A percentile compares a stretch with the other conserved stretches of the same genome.
phyloP scores from a whole-genome alignment of 2,888 invertebrate species.

The Tinea trinotella region DNA sequence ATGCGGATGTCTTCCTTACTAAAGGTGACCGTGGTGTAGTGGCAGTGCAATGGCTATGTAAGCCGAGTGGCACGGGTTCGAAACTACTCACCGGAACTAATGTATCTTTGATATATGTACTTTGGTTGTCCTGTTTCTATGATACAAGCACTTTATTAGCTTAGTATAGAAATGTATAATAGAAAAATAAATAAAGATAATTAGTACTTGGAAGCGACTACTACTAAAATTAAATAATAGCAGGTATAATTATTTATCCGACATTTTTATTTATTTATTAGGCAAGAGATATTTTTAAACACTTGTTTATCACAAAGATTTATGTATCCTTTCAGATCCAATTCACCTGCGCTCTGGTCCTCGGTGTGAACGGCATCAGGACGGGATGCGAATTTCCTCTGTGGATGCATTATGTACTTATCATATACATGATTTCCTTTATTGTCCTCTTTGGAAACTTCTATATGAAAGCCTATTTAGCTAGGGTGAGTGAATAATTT shows the following conservation, averaged over 20 bases:
- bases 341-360: constrained; percentile 85
- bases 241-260: not conserved
- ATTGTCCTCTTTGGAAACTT: constrained; percentile 90
- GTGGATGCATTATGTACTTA: constrained; percentile 92
- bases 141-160: not conserved
- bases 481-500: constrained; percentile 70
- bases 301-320: not conserved
- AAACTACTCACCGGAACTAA: no score
- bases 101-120: no score
- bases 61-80: no score
- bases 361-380: constrained; percentile 84
- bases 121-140: no score
- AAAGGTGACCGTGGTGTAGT: no score
- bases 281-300: not conserved
- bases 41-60: no score
- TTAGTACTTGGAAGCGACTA: not conserved
- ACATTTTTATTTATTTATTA: constrained; percentile 3
- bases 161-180: not conserved
- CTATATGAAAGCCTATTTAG: constrained; percentile 85
- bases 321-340: constrained; percentile 73
- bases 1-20: no score
- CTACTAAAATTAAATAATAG: no score
- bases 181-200: not conserved
- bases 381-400: constrained; percentile 88
- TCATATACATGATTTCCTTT: constrained; percentile 90